A percentile compares a stretch with the other conserved stretches of the same genome.
These are phyloP conservation scores for Helogale parvula DNA, from an alignment of 2,113 vertebrate genomes.

Conservation along the genomic window DNA sequence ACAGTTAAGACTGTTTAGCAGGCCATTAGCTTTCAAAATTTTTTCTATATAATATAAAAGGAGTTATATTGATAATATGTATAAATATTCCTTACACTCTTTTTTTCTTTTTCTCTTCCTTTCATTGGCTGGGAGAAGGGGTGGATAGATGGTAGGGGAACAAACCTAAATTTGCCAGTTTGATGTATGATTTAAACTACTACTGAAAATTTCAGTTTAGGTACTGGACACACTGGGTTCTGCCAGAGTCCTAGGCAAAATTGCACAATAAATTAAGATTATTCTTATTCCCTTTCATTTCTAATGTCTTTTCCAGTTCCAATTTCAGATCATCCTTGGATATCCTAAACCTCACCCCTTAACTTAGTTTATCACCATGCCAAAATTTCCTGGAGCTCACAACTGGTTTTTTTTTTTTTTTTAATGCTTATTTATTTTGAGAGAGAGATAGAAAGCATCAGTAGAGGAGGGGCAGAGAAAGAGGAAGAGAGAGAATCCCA, in stretches of 20 bases:
- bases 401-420: not conserved
- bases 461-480: no score
- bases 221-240: not conserved
- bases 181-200: not conserved
- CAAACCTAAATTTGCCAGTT: not conserved
- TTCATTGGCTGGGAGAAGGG: not conserved
- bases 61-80: not conserved
- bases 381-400: not conserved
- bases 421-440: no score
- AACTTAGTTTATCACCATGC: conserved; percentile 29
- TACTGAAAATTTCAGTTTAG: conserved; percentile 5
- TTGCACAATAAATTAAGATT: not conserved
- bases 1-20: not conserved
- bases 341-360: not conserved
- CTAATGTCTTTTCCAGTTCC: not conserved
- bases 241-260: not conserved
- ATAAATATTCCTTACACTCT: not conserved
- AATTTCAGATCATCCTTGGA: not conserved
- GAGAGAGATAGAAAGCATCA: no score
- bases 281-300: not conserved
- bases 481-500: no score
- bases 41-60: not conserved
- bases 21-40: not conserved
- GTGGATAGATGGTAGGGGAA: not conserved
- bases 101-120: not conserved